Base-by-base conservation (phyloP, 2,888 invertebrate species). In the Leuctra nigra region DNA sequence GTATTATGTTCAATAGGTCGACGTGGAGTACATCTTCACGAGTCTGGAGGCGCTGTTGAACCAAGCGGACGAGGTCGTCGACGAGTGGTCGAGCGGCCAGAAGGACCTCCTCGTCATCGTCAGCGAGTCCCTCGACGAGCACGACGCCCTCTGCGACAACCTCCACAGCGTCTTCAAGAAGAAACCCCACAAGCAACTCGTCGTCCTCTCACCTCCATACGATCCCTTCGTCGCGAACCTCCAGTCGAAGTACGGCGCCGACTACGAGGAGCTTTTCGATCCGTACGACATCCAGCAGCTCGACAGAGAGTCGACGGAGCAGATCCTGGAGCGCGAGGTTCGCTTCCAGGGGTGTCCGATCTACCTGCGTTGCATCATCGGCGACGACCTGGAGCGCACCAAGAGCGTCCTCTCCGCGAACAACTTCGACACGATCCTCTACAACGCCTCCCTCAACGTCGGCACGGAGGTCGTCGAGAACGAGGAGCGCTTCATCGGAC, bases 231-330 rank as follows among this genome's bases (percentile, higher is more conserved):
- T 23, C 2, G n/a, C 23, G 13, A 44, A 23, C 23, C 9, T 44
- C 1, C 44, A 44, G 23, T 7, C 23, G 18, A 44, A 44, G 13
- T 44, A 20, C 38, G 9, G 18, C 7, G 4, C 9, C n/a, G 9
- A 4, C 7, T 44, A 44, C 23, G 44, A 44, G n/a, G 23, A 44
- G 20, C 22, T 44, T 20, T 44, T 13, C 44, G 44, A 44, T 44
- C 44, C 44, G 20, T 44, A 22, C 44, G 44, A 44, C n/a, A 20
- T 44, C 11, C 22, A 11, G n/a, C 44, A 44, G n/a, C 44, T 44
- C 7, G 44, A 44, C n/a, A 44, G 23, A 23, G 44, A 44, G 3
- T 20, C 44, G 13, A 44, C 22, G 2, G 44, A 44, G n/a, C 44
- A 44, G 23, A 16, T 44, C n/a, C 23, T 44, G 2, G 44, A 44